These are phyloP conservation scores for Anguilla marmorata DNA, from an alignment of 2,797 vertebrate species.

Conservation along the genomic window DNA sequence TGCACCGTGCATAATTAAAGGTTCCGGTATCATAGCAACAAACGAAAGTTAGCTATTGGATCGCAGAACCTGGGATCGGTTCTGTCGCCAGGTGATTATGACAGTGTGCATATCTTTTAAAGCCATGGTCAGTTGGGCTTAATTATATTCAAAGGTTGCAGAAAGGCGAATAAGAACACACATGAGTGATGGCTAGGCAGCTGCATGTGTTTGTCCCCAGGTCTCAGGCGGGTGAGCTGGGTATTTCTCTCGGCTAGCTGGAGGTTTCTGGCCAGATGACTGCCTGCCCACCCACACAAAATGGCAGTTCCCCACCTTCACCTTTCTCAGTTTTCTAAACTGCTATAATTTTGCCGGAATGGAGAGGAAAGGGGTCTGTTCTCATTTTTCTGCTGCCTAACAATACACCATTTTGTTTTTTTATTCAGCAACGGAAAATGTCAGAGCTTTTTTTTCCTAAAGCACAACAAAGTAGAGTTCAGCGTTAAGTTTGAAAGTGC, in stretches of 20 bases:
- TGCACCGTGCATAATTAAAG: neutral
- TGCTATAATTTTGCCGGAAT: neutral
- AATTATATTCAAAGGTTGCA: neutral
- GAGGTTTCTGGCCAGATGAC: neutral
- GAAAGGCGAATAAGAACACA: neutral
- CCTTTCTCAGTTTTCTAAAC: neutral
- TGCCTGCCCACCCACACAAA: neutral
- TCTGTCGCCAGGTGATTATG: neutral
- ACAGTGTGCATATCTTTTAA: neutral
- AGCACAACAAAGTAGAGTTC: slow-evolving; percentile 10
- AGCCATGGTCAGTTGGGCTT: neutral
- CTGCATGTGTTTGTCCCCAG: neutral
- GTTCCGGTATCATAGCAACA: neutral
- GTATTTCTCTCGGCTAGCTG: neutral
- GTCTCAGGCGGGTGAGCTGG: neutral
- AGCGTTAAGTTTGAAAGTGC: neutral
- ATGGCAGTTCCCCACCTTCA: neutral
- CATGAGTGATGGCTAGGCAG: neutral
- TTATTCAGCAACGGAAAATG: neutral
- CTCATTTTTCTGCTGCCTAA: neutral
- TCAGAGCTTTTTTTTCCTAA: neutral
- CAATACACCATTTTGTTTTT: neutral
- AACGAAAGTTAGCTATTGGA: neutral
- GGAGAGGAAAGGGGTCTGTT: neutral
- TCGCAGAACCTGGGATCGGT: neutral